These are phyloP conservation scores for Cladorhizidae sp. DNA, from an alignment of 37 sponge, comb jelly and placozoan genomes.

Conservation along the genomic window DNA sequence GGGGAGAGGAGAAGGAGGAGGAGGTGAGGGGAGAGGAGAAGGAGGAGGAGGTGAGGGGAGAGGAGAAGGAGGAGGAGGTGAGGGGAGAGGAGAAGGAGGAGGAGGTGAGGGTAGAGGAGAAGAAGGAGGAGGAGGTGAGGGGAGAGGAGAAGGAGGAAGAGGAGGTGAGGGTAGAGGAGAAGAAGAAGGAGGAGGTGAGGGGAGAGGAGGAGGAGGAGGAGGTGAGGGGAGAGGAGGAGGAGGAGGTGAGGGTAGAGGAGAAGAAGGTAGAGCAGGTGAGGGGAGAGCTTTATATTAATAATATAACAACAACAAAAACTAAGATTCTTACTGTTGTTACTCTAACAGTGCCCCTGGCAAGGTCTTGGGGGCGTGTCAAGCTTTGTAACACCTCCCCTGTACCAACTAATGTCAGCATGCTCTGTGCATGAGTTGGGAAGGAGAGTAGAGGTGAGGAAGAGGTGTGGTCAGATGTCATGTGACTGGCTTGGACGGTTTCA, in stretches of 20 bases:
- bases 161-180: not conserved
- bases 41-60: not conserved
- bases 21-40: not conserved
- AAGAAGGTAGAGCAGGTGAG: not conserved
- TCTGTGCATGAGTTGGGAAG: slow-evolving; percentile 3
- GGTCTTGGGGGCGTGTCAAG: not conserved
- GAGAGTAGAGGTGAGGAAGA: not conserved
- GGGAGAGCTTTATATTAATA: not conserved
- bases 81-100: not conserved
- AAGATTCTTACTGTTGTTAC: not conserved
- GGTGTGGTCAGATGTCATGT: too few relatives aligned
- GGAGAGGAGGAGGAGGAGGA: not conserved
- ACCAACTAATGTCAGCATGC: not conserved
- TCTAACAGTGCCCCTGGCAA: not conserved
- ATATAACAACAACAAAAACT: not conserved
- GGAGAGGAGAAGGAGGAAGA: not conserved
- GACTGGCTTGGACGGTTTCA: not conserved
- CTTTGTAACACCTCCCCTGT: not conserved
- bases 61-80: too few relatives aligned
- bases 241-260: not conserved
- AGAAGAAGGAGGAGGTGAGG: not conserved
- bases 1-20: not conserved
- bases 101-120: too few relatives aligned
- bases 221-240: not conserved
- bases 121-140: too few relatives aligned